Conservation (phyloP, 2,888 invertebrate genomes). For the Pyrgus malvae region DNA sequence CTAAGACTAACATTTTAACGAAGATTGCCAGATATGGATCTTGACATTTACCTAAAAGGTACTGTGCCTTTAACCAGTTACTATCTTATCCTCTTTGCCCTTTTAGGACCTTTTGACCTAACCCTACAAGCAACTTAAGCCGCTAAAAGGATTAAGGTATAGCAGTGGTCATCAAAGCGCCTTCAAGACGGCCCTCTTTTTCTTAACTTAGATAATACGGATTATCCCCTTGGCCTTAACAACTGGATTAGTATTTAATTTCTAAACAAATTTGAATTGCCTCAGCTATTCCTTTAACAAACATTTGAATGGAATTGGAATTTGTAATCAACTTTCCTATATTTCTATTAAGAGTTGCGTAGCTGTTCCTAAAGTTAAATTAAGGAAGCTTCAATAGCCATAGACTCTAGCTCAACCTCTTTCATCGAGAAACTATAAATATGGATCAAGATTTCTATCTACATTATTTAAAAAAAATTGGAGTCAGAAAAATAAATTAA, state of each 20-base stretch:
- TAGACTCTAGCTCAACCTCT: no score
- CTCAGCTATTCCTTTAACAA: background rate
- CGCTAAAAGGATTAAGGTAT: background rate
- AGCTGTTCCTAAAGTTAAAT: no score
- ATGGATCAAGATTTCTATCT: background rate
- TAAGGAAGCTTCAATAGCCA: no score
- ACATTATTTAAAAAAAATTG: background rate
- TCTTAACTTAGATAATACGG: background rate
- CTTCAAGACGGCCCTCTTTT: background rate
- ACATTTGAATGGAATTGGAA: no score
- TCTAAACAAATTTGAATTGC: background rate
- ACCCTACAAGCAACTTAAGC: background rate
- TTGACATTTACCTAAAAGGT: no score
- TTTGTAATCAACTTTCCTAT: no score
- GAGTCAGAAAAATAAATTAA: no score
- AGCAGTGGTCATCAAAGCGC: background rate
- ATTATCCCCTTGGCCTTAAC: background rate
- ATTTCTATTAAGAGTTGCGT: no score
- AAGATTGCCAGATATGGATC: no score
- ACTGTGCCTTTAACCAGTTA: no score
- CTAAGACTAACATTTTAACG: no score
- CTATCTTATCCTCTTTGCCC: background rate
- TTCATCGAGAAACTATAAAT: no score
- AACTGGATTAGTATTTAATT: background rate
- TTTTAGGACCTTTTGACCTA: slow-evolving; percentile 1